Evolutionary conservation across 2,888 invertebrate species (phyloP).

Genomic region (Isotomurus palustris): DNA sequence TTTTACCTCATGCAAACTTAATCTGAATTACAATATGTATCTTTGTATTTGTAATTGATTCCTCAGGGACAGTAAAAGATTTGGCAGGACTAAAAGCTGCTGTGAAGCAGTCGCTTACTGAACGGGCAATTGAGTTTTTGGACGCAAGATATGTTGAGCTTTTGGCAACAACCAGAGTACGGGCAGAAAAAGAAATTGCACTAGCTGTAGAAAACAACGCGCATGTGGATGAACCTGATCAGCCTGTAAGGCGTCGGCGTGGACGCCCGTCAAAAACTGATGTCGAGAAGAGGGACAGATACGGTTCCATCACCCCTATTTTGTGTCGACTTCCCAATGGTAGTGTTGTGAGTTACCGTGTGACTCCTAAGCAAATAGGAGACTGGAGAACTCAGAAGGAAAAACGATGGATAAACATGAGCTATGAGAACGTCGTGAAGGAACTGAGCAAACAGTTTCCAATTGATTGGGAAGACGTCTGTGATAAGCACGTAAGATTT

Average conservation of each 20-base stretch:
- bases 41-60: too few species aligned
- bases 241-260: conserved; percentile 11
- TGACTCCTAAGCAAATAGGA: conserved; percentile 12
- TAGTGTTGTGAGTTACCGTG: not conserved
- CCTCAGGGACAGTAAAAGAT: conserved; percentile 43
- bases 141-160: conserved; percentile 20
- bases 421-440: conserved; percentile 22
- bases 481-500: conserved; percentile 29
- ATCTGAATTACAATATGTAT: too few species aligned
- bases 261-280: conserved; percentile 30
- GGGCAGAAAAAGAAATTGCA: conserved; percentile 11
- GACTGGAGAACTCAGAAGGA: conserved; percentile 28
- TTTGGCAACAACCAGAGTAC: conserved; percentile 12
- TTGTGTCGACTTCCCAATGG: conserved; percentile 12
- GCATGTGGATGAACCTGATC: not conserved
- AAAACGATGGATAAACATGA: conserved; percentile 9
- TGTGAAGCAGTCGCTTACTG: conserved; percentile 23
- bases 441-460: conserved; percentile 8
- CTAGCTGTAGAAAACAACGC: conserved; percentile 5
- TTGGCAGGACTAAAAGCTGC: conserved; percentile 20
- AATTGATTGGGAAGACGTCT: conserved; percentile 32
- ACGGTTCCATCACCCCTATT: conserved; percentile 19
- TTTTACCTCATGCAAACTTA: too few species aligned
- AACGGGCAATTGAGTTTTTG: conserved; percentile 5
- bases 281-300: conserved; percentile 12